Percentiles rank a stretch among this genome's conserved stretches.
Evolutionary conservation across 2,888 invertebrate species (phyloP).

Genomic region (Caenorhabditis uteleia): DNA sequence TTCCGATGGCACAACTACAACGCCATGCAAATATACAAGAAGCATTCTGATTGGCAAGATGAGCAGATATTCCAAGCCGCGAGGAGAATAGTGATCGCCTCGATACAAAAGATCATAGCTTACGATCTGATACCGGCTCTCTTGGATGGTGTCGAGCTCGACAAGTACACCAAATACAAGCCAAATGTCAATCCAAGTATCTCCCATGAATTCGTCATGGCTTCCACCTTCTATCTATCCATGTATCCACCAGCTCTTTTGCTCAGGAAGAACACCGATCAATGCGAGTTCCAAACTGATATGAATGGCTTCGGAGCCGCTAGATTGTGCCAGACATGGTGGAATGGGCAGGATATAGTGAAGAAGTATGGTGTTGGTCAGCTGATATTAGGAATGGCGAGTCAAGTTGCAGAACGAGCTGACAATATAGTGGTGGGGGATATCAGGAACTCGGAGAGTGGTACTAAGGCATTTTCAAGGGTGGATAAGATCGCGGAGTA

Average conservation of each 20-base stretch:
- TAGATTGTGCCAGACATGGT: conserved; percentile 91
- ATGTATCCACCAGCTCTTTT: conserved; percentile 76
- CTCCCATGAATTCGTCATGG: conserved; percentile 77
- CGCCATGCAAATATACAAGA: conserved; percentile 78
- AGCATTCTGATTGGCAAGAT: conserved; percentile 87
- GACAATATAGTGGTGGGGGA: conserved; percentile 92
- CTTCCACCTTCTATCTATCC: conserved; percentile 94
- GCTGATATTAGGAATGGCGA: conserved; percentile 89
- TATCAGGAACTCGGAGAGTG: conserved; percentile 82
- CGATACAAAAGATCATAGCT: conserved; percentile 88
- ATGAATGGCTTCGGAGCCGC: conserved; percentile 87
- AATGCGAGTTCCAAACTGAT: conserved; percentile 75
- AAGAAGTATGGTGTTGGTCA: conserved; percentile 80
- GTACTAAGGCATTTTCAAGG: conserved; percentile 95
- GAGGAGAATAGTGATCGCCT: conserved; percentile 87
- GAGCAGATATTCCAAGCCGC: conserved; percentile 92
- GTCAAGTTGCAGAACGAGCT: conserved; percentile 92
- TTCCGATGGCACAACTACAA: conserved; percentile 94
- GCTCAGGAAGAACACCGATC: conserved; percentile 53
- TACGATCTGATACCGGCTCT: conserved; percentile 96
- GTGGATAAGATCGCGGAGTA: conserved; percentile 92
- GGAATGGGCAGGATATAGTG: conserved; percentile 88
- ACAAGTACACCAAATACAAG: conserved; percentile 80
- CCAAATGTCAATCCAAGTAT: conserved; percentile 89
- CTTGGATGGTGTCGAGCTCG: conserved; percentile 74